These are phyloP conservation scores for Xenopus petersii DNA, from an alignment of 2,797 vertebrate genomes.

Conservation along the genomic window DNA sequence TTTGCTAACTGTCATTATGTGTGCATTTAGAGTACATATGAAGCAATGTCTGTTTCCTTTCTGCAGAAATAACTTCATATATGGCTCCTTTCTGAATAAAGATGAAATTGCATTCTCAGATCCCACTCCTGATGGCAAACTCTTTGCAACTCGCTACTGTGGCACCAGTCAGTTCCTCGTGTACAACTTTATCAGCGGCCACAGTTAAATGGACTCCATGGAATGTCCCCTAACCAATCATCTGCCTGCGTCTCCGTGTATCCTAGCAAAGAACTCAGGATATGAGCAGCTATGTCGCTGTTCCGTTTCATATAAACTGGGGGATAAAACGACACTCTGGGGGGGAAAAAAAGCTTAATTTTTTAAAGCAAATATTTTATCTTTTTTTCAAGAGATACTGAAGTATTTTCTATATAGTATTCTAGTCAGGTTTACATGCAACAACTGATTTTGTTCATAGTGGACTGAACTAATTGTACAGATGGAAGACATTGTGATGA, in stretches of 20 bases:
- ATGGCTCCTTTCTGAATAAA: constrained; percentile 94
- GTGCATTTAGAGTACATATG: background rate
- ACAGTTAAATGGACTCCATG: constrained; percentile 55
- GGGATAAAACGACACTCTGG: constrained; percentile 36
- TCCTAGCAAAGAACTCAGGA: constrained; percentile 70
- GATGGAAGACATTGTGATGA: constrained; percentile 62
- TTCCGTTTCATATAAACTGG: constrained; percentile 74
- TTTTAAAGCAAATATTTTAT: constrained; percentile 77
- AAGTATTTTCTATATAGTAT: constrained; percentile 74
- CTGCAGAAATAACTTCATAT: constrained; percentile 95
- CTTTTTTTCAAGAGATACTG: constrained; percentile 72
- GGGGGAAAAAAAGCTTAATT: constrained; percentile 65
- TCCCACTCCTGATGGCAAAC: constrained; percentile 95
- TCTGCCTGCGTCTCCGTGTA: constrained; percentile 58
- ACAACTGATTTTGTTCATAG: constrained; percentile 73
- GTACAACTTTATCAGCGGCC: constrained; percentile 95
- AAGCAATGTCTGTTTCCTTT: background rate
- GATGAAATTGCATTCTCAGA: constrained; percentile 98
- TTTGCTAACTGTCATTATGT: too few relatives aligned
- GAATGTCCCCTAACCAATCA: constrained; percentile 42
- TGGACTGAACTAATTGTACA: constrained; percentile 73
- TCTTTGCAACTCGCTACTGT: constrained; percentile 95
- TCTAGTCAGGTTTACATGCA: constrained; percentile 80
- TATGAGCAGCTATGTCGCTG: constrained; percentile 68
- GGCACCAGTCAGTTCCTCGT: constrained; percentile 96